These are phyloP conservation scores for Lucifuga dentata DNA, from an alignment of 2,113 vertebrate species.

Conservation along the genomic window DNA sequence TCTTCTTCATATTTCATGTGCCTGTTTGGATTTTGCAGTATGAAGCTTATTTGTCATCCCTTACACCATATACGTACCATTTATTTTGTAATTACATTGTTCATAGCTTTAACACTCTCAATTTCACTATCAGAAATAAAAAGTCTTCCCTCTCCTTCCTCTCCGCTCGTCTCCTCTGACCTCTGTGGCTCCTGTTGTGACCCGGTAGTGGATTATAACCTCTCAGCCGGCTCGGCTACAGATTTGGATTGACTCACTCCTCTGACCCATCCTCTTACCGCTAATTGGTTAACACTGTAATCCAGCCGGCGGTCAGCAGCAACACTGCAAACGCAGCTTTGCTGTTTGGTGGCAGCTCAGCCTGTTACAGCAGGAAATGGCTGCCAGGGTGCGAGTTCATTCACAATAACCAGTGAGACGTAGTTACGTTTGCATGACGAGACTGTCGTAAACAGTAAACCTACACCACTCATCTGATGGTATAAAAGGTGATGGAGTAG, in stretches of 20 bases:
- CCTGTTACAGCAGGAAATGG: conserved; percentile 32
- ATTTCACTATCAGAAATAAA: background rate
- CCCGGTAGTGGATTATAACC: conserved; percentile 49
- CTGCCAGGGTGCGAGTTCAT: conserved; percentile 50
- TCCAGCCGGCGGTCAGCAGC: conserved; percentile 63
- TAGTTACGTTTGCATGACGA: conserved; percentile 38
- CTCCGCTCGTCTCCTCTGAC: background rate
- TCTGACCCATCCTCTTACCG: conserved; percentile 65
- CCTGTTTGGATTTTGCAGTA: background rate
- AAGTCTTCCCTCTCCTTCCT: background rate
- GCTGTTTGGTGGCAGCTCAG: conserved; percentile 48
- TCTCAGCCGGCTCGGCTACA: conserved; percentile 42
- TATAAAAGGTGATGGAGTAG: too few relatives aligned
- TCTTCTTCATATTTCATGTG: background rate
- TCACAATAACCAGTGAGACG: conserved; percentile 42
- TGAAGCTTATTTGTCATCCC: background rate
- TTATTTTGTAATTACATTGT: background rate
- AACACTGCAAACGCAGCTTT: conserved; percentile 51
- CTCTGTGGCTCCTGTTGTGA: conserved; percentile 14
- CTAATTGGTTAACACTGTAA: conserved; percentile 77
- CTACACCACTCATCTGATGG: too few relatives aligned
- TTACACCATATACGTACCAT: too few relatives aligned
- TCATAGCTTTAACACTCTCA: background rate
- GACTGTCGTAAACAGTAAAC: conserved; percentile 37
- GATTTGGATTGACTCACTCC: conserved; percentile 65